Conservation (phyloP, 2,888 invertebrate genomes). For the Megaustenia siamemsis region DNA sequence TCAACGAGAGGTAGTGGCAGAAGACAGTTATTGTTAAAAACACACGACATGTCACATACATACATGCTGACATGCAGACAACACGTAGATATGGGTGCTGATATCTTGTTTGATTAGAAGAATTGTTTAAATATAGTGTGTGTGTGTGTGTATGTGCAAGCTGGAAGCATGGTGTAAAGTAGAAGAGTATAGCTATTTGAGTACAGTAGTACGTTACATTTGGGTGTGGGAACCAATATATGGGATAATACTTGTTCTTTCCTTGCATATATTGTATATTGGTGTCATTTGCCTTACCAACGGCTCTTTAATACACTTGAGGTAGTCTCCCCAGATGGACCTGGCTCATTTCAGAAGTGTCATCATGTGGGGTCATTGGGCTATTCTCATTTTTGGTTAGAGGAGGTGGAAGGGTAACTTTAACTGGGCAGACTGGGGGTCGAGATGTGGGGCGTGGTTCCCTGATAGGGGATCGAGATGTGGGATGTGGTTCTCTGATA, state of each 20-base stretch:
- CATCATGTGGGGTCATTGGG: neutral
- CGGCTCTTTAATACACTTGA: neutral
- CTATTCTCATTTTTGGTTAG: slow-evolving; percentile 10
- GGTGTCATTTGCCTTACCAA: slow-evolving; percentile 19
- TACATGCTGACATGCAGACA: too few species aligned
- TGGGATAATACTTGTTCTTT: neutral
- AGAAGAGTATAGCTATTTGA: too few species aligned
- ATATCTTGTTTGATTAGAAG: too few species aligned
- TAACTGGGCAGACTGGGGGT: slow-evolving; percentile 10
- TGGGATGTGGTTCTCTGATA: too few species aligned
- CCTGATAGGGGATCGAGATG: neutral
- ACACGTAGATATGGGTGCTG: too few species aligned
- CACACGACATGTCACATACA: too few species aligned
- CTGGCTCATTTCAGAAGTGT: neutral
- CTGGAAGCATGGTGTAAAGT: too few species aligned
- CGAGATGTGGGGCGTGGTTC: neutral
- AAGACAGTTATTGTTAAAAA: too few species aligned
- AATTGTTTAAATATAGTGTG: too few species aligned
- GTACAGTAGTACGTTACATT: neutral
- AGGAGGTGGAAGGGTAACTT: neutral
- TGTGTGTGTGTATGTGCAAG: too few species aligned
- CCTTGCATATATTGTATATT: neutral
- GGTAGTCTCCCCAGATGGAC: neutral
- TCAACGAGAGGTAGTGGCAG: too few species aligned
- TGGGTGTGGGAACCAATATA: too few species aligned